phyloP scores from a whole-genome alignment of 2,113 vertebrate species.

The Calidris pugnax region DNA sequence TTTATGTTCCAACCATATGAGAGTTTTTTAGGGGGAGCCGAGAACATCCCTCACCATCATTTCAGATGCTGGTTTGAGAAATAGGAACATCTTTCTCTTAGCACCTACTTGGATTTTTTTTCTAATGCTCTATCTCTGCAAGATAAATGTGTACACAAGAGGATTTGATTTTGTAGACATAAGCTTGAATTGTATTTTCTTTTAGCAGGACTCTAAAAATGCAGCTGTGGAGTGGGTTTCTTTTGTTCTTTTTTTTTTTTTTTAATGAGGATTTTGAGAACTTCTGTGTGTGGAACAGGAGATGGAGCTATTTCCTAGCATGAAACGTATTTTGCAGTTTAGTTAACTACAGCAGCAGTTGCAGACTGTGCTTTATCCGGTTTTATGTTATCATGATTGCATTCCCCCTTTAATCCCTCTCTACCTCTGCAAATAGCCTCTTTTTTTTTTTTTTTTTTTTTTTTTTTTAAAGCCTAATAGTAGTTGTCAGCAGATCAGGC shows the following conservation, averaged over 20 bases:
- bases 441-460: background rate
- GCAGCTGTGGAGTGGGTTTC: background rate
- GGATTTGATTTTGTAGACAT: background rate
- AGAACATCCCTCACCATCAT: background rate
- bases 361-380: background rate
- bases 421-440: background rate
- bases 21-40: background rate
- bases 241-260: background rate
- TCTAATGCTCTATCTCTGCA: background rate
- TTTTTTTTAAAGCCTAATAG: background rate
- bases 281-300: conserved; percentile 62
- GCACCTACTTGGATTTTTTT: background rate
- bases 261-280: background rate
- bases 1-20: background rate
- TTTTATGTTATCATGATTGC: background rate
- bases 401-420: background rate
- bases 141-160: background rate
- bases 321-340: background rate
- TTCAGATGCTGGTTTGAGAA: background rate
- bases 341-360: background rate
- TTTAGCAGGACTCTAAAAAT: background rate
- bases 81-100: background rate
- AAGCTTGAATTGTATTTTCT: background rate
- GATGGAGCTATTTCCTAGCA: conserved; percentile 76
- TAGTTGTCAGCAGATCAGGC: background rate